Evolutionary conservation across 2,888 invertebrate species (phyloP).

Genomic region (Platycnemis pennipes): DNA sequence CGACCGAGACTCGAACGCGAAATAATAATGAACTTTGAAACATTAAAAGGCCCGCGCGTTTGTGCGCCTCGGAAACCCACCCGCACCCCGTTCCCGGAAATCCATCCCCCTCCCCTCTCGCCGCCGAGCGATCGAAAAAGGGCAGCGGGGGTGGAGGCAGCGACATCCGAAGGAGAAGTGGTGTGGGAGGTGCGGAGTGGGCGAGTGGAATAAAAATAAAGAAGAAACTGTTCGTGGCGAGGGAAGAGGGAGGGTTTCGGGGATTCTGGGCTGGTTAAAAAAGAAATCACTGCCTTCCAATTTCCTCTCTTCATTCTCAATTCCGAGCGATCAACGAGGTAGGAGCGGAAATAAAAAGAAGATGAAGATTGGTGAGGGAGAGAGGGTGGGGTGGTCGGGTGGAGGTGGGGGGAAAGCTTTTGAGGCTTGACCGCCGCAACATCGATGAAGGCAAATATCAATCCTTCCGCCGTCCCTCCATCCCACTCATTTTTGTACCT

Average conservation of each 20-base stretch:
- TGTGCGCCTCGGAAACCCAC: constrained; percentile 22
- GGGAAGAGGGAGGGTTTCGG: background rate
- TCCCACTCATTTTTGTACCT: background rate
- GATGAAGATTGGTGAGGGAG: background rate
- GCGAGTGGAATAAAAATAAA: background rate
- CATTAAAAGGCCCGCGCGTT: constrained; percentile 5
- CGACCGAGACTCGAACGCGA: background rate
- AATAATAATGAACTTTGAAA: constrained; percentile 17
- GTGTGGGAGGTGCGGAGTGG: background rate
- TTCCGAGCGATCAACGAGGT: constrained; percentile 52
- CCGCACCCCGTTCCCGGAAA: background rate
- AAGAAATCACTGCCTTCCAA: constrained; percentile 64
- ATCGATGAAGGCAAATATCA: constrained; percentile 66
- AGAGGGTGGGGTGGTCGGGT: background rate
- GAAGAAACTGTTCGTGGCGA: background rate
- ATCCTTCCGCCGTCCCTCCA: constrained; percentile 37
- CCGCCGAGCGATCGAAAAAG: constrained; percentile 18
- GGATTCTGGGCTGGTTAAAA: background rate
- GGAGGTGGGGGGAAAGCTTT: constrained; percentile 28
- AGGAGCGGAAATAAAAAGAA: constrained; percentile 41
- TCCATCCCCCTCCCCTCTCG: background rate
- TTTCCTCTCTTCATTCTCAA: constrained; percentile 67
- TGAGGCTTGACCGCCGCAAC: constrained; percentile 61
- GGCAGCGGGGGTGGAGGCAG: background rate
- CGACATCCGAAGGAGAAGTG: background rate